phyloP scores from a whole-genome alignment of 92 coral and sea anemone species.

The Parazoanthus darwini region DNA sequence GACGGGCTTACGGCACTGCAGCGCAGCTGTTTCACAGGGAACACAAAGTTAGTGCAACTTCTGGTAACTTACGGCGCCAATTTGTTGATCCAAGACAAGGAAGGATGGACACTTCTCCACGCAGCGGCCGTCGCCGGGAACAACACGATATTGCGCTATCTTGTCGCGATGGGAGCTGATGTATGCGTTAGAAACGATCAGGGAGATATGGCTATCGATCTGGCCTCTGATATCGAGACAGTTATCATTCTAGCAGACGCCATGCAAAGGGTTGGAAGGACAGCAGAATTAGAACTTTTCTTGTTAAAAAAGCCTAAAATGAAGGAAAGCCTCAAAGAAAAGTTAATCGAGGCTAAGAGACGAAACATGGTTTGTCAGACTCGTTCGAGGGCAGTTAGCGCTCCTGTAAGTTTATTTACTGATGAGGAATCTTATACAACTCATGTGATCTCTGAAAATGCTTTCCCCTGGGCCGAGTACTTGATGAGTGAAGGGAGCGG shows the following conservation, averaged over 20 bases:
- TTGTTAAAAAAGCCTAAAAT: constrained; percentile 76
- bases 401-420: constrained; percentile 10
- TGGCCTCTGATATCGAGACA: constrained; percentile 78
- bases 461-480: constrained; percentile 19
- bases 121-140: constrained; percentile 97
- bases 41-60: constrained; percentile 79
- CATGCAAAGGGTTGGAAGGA: constrained; percentile 71
- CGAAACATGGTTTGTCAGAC: constrained; percentile 10
- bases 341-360: constrained; percentile 45
- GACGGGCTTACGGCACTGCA: constrained; percentile 98
- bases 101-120: constrained; percentile 97
- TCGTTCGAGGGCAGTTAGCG: constrained; percentile 51
- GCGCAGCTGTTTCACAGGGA: constrained; percentile 87
- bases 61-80: constrained; percentile 89
- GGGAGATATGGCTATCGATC: constrained; percentile 86
- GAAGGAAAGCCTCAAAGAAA: constrained; percentile 67
- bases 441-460: constrained; percentile 24
- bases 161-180: constrained; percentile 82
- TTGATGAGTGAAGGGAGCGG: constrained; percentile 19
- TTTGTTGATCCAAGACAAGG: constrained; percentile 86
- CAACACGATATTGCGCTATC: constrained; percentile 79
- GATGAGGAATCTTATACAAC: constrained; percentile 45
- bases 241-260: constrained; percentile 79
- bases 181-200: constrained; percentile 77
- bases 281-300: constrained; percentile 58